phyloP scores from a whole-genome alignment of 2,888 invertebrate genomes.

The Papilio protenor region DNA sequence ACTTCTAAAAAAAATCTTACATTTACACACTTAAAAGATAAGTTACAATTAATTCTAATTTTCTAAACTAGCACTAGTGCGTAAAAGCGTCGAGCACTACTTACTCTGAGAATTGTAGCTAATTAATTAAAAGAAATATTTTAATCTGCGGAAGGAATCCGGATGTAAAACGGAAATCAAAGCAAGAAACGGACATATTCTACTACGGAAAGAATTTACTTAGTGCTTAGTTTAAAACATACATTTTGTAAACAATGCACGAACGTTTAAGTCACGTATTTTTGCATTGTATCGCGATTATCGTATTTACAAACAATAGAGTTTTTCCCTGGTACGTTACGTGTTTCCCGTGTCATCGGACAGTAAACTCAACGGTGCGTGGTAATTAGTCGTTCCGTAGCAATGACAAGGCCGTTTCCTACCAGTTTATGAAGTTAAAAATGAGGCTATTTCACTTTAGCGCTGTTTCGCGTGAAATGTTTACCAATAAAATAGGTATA shows the following conservation, averaged over 20 bases:
- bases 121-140: conserved; percentile 35
- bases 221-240: not conserved
- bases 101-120: conserved; percentile 23
- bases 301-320: conserved; percentile 44
- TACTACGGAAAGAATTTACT: not conserved
- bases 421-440: conserved; percentile 56
- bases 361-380: conserved; percentile 65
- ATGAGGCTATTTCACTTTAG: conserved; percentile 34
- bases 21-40: conserved; percentile 6
- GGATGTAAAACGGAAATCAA: conserved; percentile 22
- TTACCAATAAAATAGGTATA: conserved; percentile 25
- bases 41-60: not conserved
- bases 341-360: conserved; percentile 62
- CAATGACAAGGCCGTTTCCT: conserved; percentile 66
- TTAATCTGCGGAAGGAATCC: conserved; percentile 28
- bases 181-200: conserved; percentile 2
- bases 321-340: conserved; percentile 44
- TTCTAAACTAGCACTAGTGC: conserved; percentile 29
- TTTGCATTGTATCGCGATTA: conserved; percentile 30
- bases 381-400: conserved; percentile 62
- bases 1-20: not conserved
- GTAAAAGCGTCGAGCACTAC: conserved; percentile 36
- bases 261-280: conserved; percentile 31
- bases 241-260: conserved; percentile 27
- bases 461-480: conserved; percentile 32